phyloP scores from a whole-genome alignment of 2,797 vertebrate species.

The Odontamblyopus rebecca region DNA sequence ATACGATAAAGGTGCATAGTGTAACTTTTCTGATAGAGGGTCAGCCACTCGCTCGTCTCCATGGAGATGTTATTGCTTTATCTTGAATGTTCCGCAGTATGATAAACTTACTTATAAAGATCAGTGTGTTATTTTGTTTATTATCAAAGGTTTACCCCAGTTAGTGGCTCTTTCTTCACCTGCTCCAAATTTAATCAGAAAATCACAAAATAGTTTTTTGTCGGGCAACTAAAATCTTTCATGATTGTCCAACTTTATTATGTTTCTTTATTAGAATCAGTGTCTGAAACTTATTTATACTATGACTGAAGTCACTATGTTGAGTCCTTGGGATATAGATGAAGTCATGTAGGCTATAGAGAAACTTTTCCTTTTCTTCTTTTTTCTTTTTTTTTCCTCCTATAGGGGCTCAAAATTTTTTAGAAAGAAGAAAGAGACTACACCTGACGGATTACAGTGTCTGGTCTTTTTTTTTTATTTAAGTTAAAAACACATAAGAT shows the following conservation, averaged over 20 bases:
- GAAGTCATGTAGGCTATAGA: background rate
- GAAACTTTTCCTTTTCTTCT: no score
- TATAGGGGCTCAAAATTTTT: no score
- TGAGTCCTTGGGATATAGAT: background rate
- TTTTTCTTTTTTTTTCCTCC: no score
- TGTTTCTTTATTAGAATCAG: background rate
- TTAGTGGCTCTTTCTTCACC: background rate
- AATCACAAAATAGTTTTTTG: background rate
- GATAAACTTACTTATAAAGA: no score
- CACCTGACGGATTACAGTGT: no score
- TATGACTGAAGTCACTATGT: background rate
- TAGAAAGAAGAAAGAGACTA: no score
- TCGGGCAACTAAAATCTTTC: background rate
- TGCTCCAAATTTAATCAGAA: background rate
- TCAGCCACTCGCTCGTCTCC: no score
- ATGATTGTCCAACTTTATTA: background rate
- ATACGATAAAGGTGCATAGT: no score
- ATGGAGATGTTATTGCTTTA: no score
- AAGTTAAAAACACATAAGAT: background rate
- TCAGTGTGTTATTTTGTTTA: no score
- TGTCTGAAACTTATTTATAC: background rate
- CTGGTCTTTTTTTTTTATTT: background rate
- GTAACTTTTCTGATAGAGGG: no score
- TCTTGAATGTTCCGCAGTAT: no score
- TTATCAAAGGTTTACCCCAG: background rate